These are phyloP conservation scores for Rhinatrema bivittatum DNA, from an alignment of 2,797 vertebrate genomes.

Conservation along the genomic window DNA sequence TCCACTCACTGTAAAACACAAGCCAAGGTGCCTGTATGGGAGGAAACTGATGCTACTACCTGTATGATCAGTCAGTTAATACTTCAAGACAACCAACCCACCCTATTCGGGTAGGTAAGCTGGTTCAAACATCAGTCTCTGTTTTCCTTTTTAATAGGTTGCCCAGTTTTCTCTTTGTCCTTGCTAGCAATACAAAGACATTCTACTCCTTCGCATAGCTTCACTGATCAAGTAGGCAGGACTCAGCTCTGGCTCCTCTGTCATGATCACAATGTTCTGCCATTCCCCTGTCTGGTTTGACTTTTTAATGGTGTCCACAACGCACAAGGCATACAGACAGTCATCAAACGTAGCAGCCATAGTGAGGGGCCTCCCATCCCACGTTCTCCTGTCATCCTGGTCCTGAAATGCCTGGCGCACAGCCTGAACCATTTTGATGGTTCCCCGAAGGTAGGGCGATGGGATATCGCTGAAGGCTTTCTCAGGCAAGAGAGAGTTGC, in stretches of 20 bases:
- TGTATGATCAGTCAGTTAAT: too few relatives aligned
- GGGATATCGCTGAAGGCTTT: conserved; percentile 96
- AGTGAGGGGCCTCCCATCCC: conserved; percentile 88
- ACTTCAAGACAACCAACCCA: too few relatives aligned
- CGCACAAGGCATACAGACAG: conserved; percentile 91
- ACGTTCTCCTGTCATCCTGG: conserved; percentile 91
- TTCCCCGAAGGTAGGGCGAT: conserved; percentile 85
- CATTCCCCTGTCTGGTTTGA: conserved; percentile 94
- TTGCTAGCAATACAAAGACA: conserved; percentile 91
- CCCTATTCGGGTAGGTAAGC: too few relatives aligned
- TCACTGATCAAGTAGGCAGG: conserved; percentile 94
- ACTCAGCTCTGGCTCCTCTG: conserved; percentile 90
- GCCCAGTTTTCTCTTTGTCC: too few relatives aligned
- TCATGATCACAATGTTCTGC: conserved; percentile 96
- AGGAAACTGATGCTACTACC: too few relatives aligned
- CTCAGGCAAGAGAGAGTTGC: conserved; percentile 82
- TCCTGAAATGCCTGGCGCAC: conserved; percentile 91
- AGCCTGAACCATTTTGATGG: conserved; percentile 94
- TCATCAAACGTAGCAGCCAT: conserved; percentile 98
- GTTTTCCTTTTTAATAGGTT: too few relatives aligned
- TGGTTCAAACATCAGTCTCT: too few relatives aligned
- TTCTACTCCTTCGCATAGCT: conserved; percentile 91
- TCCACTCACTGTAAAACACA: too few relatives aligned
- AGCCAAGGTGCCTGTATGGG: too few relatives aligned
- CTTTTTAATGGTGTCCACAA: conserved; percentile 95